Conservation (phyloP, 2,113 vertebrate species). For the Halcyon senegalensis region DNA sequence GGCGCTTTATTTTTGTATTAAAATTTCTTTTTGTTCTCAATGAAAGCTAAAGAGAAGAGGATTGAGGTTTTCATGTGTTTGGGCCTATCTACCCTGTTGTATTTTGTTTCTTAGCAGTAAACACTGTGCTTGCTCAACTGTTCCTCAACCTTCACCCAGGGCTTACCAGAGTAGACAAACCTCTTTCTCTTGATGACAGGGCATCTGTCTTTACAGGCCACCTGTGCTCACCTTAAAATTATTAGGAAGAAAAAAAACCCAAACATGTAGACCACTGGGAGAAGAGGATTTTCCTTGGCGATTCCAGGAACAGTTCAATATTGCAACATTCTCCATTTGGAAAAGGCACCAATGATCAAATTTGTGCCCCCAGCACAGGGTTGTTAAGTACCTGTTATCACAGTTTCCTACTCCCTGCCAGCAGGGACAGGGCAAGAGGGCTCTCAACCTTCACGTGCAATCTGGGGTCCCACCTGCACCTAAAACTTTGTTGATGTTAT, state of each 20-base stretch:
- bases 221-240: background rate
- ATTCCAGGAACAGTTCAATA: background rate
- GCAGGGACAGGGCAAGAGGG: background rate
- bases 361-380: background rate
- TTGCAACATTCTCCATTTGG: background rate
- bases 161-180: background rate
- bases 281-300: background rate
- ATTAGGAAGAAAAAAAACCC: too few species aligned
- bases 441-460: background rate
- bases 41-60: background rate
- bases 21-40: background rate
- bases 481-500: background rate
- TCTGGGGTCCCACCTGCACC: background rate
- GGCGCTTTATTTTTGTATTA: background rate
- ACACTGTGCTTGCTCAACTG: background rate
- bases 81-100: background rate
- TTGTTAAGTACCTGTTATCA: background rate
- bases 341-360: background rate
- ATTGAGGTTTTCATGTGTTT: background rate
- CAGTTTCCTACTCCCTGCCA: background rate
- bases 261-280: fast-evolving
- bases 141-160: background rate
- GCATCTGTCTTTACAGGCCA: background rate
- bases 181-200: background rate
- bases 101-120: background rate